Evolutionary conservation across 1,140 invertebrate genomes (phyloP), one percentile per base, ranked within the genome.

Genomic region (Panagrolaimus sp.): DNA sequence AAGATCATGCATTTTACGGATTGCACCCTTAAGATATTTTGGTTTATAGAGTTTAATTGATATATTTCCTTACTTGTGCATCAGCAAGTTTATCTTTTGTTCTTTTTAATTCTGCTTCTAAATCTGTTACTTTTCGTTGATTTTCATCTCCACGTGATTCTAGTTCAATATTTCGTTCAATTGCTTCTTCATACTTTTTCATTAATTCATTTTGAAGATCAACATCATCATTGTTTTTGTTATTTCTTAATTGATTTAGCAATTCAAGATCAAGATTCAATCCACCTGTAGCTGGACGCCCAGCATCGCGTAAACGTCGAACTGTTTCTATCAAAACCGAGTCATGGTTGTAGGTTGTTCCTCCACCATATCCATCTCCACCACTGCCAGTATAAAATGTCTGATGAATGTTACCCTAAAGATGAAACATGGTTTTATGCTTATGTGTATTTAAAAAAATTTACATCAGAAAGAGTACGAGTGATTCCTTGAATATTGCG

Each of bases 161-260:
- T 14, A 82, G 65, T 57, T 83, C 75, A 45, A 82, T 82, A 69
- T 82, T 82, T 47, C 81, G 67, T 61, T 82, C 80, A 65, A 82
- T 83, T 0, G 79, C 75, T 63, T 82, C 80, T 71, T 81, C 80
- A 61, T 82, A 81, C 68, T 81, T 81, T 43, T 80, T 83, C 68
- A 81, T 83, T 53, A 81, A 68, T 47, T 81, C 82, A 20, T 77
- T 72, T 63, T 83, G 69, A 23, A 83, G 44, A 31, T 82, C 80
- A 38, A 68, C 61, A 68, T 79, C 75, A 38, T 79, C 68, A 42
- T 27, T 51, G 25, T 31, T 64, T 47, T 63, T 65, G 27, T 43
- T 48, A 7, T 67, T 65, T 31, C 70, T 51, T 23, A 78, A 61
- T 65, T 73, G 66, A 51, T 63, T 74, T 20, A 75, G 53, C 25